Conservation (phyloP, 2,797 vertebrate species). For the Gallinago solitaria region DNA sequence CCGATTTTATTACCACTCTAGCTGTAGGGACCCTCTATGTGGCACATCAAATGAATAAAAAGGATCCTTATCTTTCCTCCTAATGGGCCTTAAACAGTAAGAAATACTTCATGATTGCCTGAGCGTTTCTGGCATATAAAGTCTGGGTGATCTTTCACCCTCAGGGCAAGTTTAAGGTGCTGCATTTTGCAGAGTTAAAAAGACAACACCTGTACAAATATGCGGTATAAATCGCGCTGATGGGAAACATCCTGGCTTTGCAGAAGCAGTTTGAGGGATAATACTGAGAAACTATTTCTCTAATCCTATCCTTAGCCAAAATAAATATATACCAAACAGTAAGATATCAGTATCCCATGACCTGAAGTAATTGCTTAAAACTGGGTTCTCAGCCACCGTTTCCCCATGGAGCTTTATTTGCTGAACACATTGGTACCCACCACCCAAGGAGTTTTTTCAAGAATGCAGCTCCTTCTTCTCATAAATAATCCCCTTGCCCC, state of each 20-base stretch:
- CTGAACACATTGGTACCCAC: neutral
- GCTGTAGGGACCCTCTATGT: conserved; percentile 70
- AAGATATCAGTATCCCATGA: neutral
- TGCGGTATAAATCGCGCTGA: neutral
- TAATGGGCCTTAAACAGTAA: conserved; percentile 51
- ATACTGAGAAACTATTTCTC: neutral
- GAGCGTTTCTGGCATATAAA: conserved; percentile 23
- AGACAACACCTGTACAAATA: conserved; percentile 55
- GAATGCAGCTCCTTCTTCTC: neutral
- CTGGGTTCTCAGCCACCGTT: neutral
- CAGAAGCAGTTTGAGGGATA: neutral
- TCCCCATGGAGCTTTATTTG: neutral
- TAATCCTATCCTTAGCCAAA: conserved; percentile 28
- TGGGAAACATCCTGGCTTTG: conserved; percentile 28
- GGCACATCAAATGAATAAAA: conserved; percentile 70
- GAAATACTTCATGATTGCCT: conserved; percentile 73
- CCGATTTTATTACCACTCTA: conserved; percentile 78
- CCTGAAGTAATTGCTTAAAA: neutral
- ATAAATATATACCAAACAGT: neutral
- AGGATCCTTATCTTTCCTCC: conserved; percentile 70
- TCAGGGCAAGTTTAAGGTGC: neutral
- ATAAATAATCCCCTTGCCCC: neutral
- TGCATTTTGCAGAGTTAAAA: conserved; percentile 20
- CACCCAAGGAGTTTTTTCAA: neutral
- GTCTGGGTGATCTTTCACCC: conserved; percentile 35